Conservation (phyloP, 2,113 vertebrate species). For the Noctilio leporinus region DNA sequence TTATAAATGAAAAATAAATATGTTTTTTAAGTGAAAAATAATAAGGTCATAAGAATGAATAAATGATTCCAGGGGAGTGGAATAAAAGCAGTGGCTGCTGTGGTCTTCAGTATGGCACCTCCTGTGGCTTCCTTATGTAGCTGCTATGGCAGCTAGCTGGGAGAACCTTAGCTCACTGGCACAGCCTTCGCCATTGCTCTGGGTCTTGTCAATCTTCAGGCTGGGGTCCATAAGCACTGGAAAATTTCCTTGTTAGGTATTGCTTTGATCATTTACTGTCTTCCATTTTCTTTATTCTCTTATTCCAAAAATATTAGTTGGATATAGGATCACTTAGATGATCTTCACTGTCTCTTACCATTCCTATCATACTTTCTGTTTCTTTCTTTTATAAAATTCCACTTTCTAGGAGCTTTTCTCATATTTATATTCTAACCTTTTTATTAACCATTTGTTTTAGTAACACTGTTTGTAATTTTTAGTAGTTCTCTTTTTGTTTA, state of each 20-base stretch:
- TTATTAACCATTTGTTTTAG: neutral
- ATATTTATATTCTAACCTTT: neutral
- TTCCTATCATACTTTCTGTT: neutral
- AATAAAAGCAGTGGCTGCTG: neutral
- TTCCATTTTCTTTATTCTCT: neutral
- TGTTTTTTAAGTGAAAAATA: too few relatives aligned
- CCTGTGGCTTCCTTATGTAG: too few relatives aligned
- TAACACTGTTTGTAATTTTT: neutral
- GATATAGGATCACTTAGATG: neutral
- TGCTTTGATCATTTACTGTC: neutral
- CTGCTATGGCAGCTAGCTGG: too few relatives aligned
- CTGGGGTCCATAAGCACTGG: neutral
- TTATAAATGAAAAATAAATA: too few relatives aligned
- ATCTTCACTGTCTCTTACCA: neutral
- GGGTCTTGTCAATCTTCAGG: neutral
- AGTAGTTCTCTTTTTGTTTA: neutral
- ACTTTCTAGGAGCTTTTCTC: neutral
- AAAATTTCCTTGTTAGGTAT: neutral
- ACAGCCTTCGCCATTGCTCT: rapidly evolving
- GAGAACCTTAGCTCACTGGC: too few relatives aligned
- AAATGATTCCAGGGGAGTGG: neutral
- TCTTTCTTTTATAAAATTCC: neutral
- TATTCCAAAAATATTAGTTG: neutral
- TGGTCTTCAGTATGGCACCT: too few relatives aligned
- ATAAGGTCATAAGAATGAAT: too few relatives aligned